These are phyloP conservation scores for Seriola aureovittata DNA, from an alignment of 2,113 vertebrate species.

Conservation along the genomic window DNA sequence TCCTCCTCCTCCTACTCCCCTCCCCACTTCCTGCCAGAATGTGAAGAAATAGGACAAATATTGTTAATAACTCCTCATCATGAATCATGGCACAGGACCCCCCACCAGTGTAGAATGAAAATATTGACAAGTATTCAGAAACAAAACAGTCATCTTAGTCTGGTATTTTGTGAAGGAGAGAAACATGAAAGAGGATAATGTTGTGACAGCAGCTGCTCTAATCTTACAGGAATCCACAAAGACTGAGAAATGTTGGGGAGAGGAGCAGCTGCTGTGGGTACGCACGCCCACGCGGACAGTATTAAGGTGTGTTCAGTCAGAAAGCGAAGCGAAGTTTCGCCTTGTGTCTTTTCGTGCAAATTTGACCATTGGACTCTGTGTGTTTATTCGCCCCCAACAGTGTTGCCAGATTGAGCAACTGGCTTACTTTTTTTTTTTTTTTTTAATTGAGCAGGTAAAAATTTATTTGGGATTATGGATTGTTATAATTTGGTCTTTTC, in stretches of 20 bases:
- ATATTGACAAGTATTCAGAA: conserved; percentile 74
- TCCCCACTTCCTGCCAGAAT: conserved; percentile 63
- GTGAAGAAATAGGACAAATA: conserved; percentile 66
- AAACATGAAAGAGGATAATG: conserved; percentile 49
- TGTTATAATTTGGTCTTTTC: too few species aligned
- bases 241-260: conserved; percentile 49
- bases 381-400: not conserved
- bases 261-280: conserved; percentile 38
- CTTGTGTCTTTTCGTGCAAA: not conserved
- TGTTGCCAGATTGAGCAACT: not conserved
- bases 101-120: conserved; percentile 50
- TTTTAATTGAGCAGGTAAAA: not conserved
- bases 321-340: not conserved
- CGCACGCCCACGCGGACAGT: conserved; percentile 62
- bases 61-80: conserved; percentile 69
- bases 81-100: conserved; percentile 34
- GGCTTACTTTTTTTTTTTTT: not conserved
- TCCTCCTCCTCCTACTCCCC: conserved; percentile 33
- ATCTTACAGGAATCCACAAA: conserved; percentile 69
- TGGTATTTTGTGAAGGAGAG: conserved; percentile 49
- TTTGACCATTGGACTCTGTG: not conserved
- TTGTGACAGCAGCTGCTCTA: conserved; percentile 66
- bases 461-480: not conserved
- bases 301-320: conserved; percentile 50
- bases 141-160: conserved; percentile 57